phyloP scores from a whole-genome alignment of 2,888 invertebrate genomes.

The Trissolcus brochymenae region DNA sequence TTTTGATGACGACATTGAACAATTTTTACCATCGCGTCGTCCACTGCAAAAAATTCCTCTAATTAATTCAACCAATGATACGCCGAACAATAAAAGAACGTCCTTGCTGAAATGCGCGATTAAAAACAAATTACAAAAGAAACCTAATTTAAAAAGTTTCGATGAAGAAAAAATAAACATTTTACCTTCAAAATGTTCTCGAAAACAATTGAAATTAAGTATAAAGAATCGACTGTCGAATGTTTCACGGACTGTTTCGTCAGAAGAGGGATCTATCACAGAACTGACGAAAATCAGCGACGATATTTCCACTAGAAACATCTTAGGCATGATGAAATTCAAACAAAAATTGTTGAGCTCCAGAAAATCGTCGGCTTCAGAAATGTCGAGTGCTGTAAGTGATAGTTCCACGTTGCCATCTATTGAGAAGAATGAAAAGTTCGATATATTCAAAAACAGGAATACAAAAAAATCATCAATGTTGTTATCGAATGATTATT shows the following conservation, averaged over 20 bases:
- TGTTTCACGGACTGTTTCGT: conserved; percentile 27
- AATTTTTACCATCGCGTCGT: conserved; percentile 34
- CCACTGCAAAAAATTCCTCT: background rate
- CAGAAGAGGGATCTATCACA: conserved; percentile 43
- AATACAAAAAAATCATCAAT: background rate
- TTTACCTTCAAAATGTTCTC: conserved; percentile 28
- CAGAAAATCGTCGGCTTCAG: conserved; percentile 12
- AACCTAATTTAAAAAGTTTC: background rate
- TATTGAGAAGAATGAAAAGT: conserved; percentile 23
- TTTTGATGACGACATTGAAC: conserved; percentile 43
- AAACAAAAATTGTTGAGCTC: conserved; percentile 23
- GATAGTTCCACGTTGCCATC: conserved; percentile 34
- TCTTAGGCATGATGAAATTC: conserved; percentile 41
- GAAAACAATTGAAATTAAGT: conserved; percentile 21
- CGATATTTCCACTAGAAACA: conserved; percentile 6
- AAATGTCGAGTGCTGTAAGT: background rate
- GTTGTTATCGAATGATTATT: no score
- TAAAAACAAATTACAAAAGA: conserved; percentile 45
- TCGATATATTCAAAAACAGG: background rate
- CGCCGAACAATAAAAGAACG: conserved; percentile 4
- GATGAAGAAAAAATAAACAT: conserved; percentile 18
- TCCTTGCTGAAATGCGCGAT: conserved; percentile 31
- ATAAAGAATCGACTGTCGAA: conserved; percentile 8
- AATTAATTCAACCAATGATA: conserved; percentile 5
- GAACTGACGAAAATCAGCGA: conserved; percentile 39